Evolutionary conservation across 2,888 invertebrate species (phyloP).

Genomic region (Portevinia maculata): DNA sequence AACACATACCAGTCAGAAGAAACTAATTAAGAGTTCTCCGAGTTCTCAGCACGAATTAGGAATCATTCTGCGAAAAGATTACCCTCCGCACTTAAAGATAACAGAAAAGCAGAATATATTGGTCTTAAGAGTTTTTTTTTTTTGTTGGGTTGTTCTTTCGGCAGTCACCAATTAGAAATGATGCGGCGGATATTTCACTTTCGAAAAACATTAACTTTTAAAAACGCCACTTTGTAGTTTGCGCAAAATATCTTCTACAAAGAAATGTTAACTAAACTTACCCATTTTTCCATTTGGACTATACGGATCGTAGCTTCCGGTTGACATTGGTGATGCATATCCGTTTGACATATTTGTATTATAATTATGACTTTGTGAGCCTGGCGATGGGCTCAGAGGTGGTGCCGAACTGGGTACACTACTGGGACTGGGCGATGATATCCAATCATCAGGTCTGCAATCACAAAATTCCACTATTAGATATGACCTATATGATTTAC

Average conservation of each 20-base stretch:
- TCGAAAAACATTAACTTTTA: too few species aligned
- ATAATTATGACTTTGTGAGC: constrained; percentile 84
- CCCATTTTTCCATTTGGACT: constrained; percentile 95
- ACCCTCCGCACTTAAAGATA: too few species aligned
- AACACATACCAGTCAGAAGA: too few species aligned
- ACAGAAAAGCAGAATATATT: too few species aligned
- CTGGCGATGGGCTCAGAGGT: constrained; percentile 88
- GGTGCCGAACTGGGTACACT: constrained; percentile 85
- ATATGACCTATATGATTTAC: neutral
- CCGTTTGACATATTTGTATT: constrained; percentile 85
- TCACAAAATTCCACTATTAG: neutral
- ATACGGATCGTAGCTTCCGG: constrained; percentile 94
- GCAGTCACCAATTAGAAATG: too few species aligned
- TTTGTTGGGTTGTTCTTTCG: too few species aligned
- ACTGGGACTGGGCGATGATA: constrained; percentile 86
- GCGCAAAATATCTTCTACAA: too few species aligned
- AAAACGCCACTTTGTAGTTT: neutral
- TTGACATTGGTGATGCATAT: constrained; percentile 93
- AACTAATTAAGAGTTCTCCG: too few species aligned
- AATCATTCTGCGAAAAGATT: too few species aligned
- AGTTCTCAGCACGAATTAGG: too few species aligned
- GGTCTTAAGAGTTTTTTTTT: too few species aligned
- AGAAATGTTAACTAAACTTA: constrained; percentile 83
- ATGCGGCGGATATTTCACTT: too few species aligned
- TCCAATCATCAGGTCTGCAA: constrained; percentile 85